Evolutionary conservation across 2,888 invertebrate species (phyloP).

Genomic region (Eurytoma adleriae): DNA sequence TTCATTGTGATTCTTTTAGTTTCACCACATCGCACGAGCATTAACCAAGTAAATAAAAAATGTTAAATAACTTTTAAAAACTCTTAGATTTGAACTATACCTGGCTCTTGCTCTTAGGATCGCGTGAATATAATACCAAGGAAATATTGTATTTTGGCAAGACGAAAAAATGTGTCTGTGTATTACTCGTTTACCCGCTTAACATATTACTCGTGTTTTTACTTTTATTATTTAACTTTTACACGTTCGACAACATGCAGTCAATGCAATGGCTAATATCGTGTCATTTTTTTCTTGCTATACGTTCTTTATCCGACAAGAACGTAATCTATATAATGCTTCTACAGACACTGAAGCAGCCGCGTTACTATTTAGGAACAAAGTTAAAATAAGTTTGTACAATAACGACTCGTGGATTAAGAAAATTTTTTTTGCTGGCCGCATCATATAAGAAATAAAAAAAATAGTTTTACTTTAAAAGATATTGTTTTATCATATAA

Average conservation of each 20-base stretch:
- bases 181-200: conserved; percentile 37
- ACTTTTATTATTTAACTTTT: conserved; percentile 17
- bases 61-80: too few relatives aligned
- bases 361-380: conserved; percentile 11
- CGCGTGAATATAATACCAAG: conserved; percentile 36
- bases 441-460: too few relatives aligned
- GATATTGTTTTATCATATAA: too few relatives aligned
- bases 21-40: conserved; percentile 20
- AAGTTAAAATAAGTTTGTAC: conserved; percentile 8
- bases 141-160: conserved; percentile 33
- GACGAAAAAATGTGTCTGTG: conserved; percentile 42
- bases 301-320: conserved; percentile 35
- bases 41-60: conserved; percentile 39
- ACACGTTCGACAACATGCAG: conserved; percentile 41
- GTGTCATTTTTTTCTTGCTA: conserved; percentile 34
- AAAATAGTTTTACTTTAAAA: too few relatives aligned
- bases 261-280: conserved; percentile 43
- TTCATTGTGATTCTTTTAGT: too few relatives aligned
- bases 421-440: background rate
- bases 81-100: background rate
- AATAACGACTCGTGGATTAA: background rate
- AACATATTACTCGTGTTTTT: conserved; percentile 12
- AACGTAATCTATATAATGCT: conserved; percentile 42
- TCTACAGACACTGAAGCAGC: conserved; percentile 54
- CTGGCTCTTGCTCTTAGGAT: conserved; percentile 47